Evolutionary conservation across 2,797 vertebrate genomes (phyloP).

Genomic region (Helicolenus hilgendorfi): DNA sequence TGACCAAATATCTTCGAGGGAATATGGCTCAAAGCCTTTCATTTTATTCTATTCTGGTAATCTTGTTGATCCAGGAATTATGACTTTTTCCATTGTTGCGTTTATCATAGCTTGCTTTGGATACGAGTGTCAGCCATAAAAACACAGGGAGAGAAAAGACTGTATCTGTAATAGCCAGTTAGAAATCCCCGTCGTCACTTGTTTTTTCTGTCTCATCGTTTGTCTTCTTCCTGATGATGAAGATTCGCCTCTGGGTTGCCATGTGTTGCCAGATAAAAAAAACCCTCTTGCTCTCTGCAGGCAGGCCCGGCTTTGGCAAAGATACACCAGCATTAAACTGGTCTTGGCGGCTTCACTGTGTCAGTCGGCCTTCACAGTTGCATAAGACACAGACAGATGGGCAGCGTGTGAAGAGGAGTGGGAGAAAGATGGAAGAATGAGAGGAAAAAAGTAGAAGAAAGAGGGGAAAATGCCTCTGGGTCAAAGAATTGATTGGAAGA

Average conservation of each 20-base stretch:
- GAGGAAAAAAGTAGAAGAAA: constrained; percentile 17
- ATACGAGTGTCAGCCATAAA: constrained; percentile 27
- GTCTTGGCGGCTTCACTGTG: constrained; percentile 51
- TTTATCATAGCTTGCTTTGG: constrained; percentile 54
- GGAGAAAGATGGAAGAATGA: constrained; percentile 50
- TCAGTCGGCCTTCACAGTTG: constrained; percentile 59
- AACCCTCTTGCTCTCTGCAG: constrained; percentile 14
- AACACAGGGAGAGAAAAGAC: constrained; percentile 28
- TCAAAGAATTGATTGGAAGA: constrained; percentile 25
- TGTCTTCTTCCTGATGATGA: constrained; percentile 35
- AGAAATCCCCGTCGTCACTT: constrained; percentile 34
- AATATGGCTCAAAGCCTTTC: constrained; percentile 33
- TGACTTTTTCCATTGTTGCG: constrained; percentile 61
- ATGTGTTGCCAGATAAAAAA: constrained; percentile 54
- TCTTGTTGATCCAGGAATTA: constrained; percentile 58
- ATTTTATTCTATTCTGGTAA: constrained; percentile 47
- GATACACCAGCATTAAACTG: constrained; percentile 35
- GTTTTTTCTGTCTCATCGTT: constrained; percentile 27
- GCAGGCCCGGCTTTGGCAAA: constrained; percentile 52
- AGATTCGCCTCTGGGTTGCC: constrained; percentile 43
- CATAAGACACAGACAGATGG: constrained; percentile 66
- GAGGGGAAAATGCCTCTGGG: not conserved
- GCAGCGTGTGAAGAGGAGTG: constrained; percentile 54
- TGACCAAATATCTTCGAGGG: constrained; percentile 39
- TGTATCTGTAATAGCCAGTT: constrained; percentile 3